These are phyloP conservation scores for Mus pahari DNA, from an alignment of 2,113 vertebrate genomes.

Conservation along the genomic window DNA sequence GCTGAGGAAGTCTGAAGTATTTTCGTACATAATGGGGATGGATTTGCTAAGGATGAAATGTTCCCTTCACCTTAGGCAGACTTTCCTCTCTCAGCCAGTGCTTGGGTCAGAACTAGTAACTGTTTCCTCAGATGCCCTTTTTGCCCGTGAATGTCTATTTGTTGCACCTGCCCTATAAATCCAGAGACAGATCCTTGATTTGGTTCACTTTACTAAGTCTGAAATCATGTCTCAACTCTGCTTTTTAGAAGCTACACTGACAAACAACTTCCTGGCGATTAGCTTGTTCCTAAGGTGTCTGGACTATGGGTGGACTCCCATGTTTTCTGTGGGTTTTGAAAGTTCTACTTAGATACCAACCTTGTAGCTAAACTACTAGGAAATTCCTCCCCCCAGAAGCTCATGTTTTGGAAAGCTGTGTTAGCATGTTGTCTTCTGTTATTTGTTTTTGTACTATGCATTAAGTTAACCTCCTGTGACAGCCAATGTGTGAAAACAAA, in stretches of 20 bases:
- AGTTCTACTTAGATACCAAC: neutral
- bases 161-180: conserved; percentile 50
- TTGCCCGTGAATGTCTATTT: neutral
- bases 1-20: conserved; percentile 48
- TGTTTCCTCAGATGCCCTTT: conserved; percentile 41
- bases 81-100: conserved; percentile 37
- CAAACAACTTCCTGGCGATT: conserved; percentile 25
- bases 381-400: neutral
- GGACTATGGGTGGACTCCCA: conserved; percentile 14
- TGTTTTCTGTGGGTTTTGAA: conserved; percentile 39
- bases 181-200: conserved; percentile 39
- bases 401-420: neutral
- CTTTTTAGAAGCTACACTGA: conserved; percentile 27
- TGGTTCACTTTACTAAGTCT: conserved; percentile 64
- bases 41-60: conserved; percentile 60
- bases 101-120: conserved; percentile 45
- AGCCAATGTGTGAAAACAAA: neutral
- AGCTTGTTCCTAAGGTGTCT: conserved; percentile 3
- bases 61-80: conserved; percentile 51
- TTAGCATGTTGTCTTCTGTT: neutral
- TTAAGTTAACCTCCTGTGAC: neutral
- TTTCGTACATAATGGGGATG: conserved; percentile 10
- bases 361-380: conserved; percentile 24
- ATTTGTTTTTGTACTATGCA: conserved; percentile 11
- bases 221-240: conserved; percentile 18